phyloP scores from a whole-genome alignment of 2,113 vertebrate genomes.

The Corythornis cristatus region DNA sequence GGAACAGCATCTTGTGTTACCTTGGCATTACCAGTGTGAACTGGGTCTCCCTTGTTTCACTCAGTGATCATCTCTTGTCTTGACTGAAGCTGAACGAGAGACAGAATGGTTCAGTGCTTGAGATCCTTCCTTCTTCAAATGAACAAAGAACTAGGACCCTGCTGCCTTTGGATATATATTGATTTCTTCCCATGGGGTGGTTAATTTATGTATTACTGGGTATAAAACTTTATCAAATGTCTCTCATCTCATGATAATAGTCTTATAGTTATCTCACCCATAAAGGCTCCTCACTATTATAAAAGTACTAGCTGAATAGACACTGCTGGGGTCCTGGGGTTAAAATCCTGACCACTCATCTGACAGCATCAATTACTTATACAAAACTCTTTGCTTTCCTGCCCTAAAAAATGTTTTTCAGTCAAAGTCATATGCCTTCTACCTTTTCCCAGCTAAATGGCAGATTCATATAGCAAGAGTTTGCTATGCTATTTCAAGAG shows the following conservation, averaged over 20 bases:
- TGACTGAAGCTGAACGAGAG: not conserved
- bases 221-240: not conserved
- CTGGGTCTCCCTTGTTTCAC: not conserved
- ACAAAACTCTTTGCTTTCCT: not conserved
- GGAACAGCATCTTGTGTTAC: not conserved
- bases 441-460: not conserved
- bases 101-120: not conserved
- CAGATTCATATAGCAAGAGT: not conserved
- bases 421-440: not conserved
- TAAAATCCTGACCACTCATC: constrained; percentile 3
- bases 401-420: not conserved
- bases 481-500: constrained; percentile 32
- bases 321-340: not conserved
- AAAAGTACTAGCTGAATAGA: not conserved
- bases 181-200: not conserved
- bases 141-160: accelerated
- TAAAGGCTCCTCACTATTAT: not conserved
- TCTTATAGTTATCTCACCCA: not conserved
- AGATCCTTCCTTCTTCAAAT: not conserved
- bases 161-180: not conserved
- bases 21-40: not conserved
- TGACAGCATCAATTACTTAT: constrained; percentile 46
- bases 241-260: not conserved
- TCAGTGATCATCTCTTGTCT: not conserved
- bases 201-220: not conserved